phyloP scores from a whole-genome alignment of 2,797 vertebrate genomes.

The Neostethus bicornis region DNA sequence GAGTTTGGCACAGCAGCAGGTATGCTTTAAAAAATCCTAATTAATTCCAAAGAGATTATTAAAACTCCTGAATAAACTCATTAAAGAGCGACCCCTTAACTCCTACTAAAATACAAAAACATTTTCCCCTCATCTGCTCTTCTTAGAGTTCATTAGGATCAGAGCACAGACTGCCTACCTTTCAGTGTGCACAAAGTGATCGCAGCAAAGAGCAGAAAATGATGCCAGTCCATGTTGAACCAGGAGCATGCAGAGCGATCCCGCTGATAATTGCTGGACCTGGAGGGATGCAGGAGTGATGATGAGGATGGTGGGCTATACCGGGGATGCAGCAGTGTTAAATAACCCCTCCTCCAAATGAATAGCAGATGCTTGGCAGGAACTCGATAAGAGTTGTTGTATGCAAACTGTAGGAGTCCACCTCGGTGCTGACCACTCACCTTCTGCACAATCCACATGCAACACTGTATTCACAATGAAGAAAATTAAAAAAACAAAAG shows the following conservation, averaged over 20 bases:
- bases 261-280: conserved; percentile 6
- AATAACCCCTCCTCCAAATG: conserved; percentile 46
- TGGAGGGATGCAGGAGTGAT: not conserved
- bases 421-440: not conserved
- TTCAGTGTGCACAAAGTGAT: conserved; percentile 54
- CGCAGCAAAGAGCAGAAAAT: conserved; percentile 52
- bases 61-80: not conserved
- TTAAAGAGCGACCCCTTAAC: not conserved
- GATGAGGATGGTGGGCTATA: not conserved
- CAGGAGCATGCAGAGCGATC: not conserved
- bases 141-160: not conserved
- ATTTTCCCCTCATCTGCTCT: not conserved
- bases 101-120: not conserved
- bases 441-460: not conserved
- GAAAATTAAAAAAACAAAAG: too few species aligned
- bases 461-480: too few species aligned
- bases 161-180: conserved; percentile 54
- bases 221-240: conserved; percentile 57
- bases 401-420: not conserved
- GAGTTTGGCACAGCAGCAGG: conserved; percentile 32
- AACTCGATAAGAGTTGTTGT: conserved; percentile 19
- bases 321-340: not conserved
- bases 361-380: conserved; percentile 14
- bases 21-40: not conserved
- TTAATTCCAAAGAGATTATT: not conserved